phyloP scores from a whole-genome alignment of 2,888 invertebrate genomes.

The Leucophenga montana region DNA sequence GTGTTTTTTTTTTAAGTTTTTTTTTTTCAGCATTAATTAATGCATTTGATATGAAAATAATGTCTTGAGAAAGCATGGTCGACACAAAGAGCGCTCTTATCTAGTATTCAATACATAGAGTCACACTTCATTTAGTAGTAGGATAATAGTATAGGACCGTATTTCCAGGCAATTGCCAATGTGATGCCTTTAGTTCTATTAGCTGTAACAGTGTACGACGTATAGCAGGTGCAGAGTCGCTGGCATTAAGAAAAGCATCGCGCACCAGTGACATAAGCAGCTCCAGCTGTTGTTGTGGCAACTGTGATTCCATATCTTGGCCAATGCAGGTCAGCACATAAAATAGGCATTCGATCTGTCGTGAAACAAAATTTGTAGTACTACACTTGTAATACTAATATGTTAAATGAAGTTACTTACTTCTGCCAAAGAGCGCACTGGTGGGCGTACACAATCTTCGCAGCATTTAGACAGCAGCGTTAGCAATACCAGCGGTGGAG shows the following conservation, averaged over 20 bases:
- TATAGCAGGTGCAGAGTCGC: constrained; percentile 82
- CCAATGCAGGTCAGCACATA: constrained; percentile 92
- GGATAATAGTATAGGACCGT: constrained; percentile 93
- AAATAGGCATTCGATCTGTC: constrained; percentile 89
- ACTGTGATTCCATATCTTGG: constrained; percentile 86
- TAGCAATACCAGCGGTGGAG: constrained; percentile 84
- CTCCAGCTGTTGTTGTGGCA: constrained; percentile 85
- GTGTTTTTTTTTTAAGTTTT: neutral
- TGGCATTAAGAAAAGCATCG: constrained; percentile 87
- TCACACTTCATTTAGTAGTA: constrained; percentile 75
- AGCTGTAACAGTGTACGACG: constrained; percentile 90
- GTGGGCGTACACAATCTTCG: constrained; percentile 88
- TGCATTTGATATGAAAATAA: constrained; percentile 10
- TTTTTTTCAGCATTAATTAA: neutral
- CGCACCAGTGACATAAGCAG: constrained; percentile 85
- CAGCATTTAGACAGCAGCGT: constrained; percentile 91
- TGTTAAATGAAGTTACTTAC: constrained; percentile 72
- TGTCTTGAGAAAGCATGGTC: constrained; percentile 5
- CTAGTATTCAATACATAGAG: too few species aligned
- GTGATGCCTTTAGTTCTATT: constrained; percentile 91
- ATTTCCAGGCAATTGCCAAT: constrained; percentile 92
- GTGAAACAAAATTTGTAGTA: neutral
- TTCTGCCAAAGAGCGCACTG: constrained; percentile 86
- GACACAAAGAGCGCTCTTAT: neutral
- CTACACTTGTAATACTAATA: neutral